These are phyloP conservation scores for Eupithecia dodoneata DNA, from an alignment of 2,888 invertebrate genomes.

Conservation along the genomic window DNA sequence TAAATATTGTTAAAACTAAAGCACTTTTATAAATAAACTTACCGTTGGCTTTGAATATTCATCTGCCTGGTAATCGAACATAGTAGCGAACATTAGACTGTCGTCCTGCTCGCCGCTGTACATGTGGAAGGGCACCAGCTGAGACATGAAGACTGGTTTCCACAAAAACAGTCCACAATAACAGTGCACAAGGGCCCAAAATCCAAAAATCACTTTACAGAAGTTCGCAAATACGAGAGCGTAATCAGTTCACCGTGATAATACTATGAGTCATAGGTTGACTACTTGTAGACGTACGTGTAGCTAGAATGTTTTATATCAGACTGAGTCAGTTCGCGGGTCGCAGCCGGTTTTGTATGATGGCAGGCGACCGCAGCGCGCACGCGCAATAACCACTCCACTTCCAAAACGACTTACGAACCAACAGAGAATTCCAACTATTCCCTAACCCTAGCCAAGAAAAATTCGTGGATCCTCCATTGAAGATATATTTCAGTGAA, in stretches of 20 bases:
- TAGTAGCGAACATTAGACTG: slow-evolving; percentile 83
- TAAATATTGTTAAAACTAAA: background rate
- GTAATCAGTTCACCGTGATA: slow-evolving; percentile 73
- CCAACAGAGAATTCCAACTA: slow-evolving; percentile 67
- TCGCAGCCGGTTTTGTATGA: slow-evolving; percentile 79
- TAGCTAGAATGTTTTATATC: slow-evolving; percentile 81
- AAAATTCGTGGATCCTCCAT: slow-evolving; percentile 60
- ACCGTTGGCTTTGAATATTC: slow-evolving; percentile 77
- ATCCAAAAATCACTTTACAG: slow-evolving; percentile 56
- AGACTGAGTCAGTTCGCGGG: slow-evolving; percentile 79
- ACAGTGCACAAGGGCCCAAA: slow-evolving; percentile 61
- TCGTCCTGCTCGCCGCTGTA: slow-evolving; percentile 80
- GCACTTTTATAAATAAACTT: slow-evolving; percentile 51
- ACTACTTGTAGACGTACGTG: slow-evolving; percentile 69
- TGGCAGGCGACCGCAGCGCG: slow-evolving; percentile 66
- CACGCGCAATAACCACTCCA: slow-evolving; percentile 67
- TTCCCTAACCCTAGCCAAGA: slow-evolving; percentile 70
- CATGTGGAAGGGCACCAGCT: slow-evolving; percentile 84
- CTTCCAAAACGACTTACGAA: slow-evolving; percentile 61
- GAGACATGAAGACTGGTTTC: slow-evolving; percentile 84
- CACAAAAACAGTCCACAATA: slow-evolving; percentile 67
- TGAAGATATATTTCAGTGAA: slow-evolving; percentile 60
- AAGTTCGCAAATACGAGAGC: slow-evolving; percentile 60
- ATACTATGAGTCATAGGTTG: slow-evolving; percentile 75
- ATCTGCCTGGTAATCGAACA: slow-evolving; percentile 82